Percentiles rank a stretch among this genome's conserved stretches.
Conservation (phyloP, 1,140 invertebrate genomes). For the Brachionus rotundiformis region DNA sequence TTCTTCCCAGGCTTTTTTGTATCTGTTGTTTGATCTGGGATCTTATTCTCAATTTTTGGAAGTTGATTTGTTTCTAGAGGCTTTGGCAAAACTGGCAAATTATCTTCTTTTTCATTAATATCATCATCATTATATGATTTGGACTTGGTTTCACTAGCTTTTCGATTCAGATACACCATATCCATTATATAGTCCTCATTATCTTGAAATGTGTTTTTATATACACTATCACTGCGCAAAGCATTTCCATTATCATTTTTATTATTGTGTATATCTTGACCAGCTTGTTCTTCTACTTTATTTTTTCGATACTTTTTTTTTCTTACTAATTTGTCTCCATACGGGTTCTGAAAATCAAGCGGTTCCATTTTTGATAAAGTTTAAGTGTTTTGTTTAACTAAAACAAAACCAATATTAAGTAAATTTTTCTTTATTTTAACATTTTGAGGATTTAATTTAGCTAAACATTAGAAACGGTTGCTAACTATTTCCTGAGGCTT, state of each 20-base stretch:
- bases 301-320: constrained; percentile 12
- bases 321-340: not conserved
- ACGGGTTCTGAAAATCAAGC: not conserved
- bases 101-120: not conserved
- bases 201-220: not conserved
- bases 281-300: not conserved
- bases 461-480: not conserved
- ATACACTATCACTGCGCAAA: not conserved
- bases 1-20: not conserved
- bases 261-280: not conserved
- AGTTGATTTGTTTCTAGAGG: not conserved
- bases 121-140: not conserved
- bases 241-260: not conserved
- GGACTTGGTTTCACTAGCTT: not conserved
- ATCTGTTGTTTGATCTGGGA: not conserved
- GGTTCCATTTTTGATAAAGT: not conserved
- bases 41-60: not conserved
- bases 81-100: not conserved
- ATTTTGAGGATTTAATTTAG: not conserved
- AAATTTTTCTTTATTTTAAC: not conserved
- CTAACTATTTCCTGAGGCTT: no score
- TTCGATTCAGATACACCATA: not conserved
- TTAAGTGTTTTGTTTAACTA: not conserved
- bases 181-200: not conserved
- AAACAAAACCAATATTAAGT: not conserved